Base-by-base conservation (phyloP, 2,888 invertebrate species). In the Eristalinus aeneus region DNA sequence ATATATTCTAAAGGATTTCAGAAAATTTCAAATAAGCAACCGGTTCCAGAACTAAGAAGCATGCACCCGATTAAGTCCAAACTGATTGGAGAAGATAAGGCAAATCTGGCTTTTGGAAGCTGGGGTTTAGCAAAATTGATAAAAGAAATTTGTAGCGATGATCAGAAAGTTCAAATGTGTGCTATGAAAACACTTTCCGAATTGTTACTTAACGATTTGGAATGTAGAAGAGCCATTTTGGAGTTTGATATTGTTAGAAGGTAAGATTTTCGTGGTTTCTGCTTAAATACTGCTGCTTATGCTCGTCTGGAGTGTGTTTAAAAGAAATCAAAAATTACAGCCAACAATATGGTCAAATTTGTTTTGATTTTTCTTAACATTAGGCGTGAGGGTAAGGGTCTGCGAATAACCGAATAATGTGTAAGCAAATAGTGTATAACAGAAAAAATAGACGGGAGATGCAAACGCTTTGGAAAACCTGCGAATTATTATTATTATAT, bases 181-280 rank as follows among this genome's bases (percentile, higher is more conserved):
- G 90, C 90, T 0, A 88, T 92, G 5, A 90, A 89, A 12, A 89
- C 90, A 0, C 71, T 92, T 0, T 79, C 89, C 0, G 91, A 92
- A 27, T 88, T 90, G 22, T 71, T 92, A 3, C 71, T 89, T 4
- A 91, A 92, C 88, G 90, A 91, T 0, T 53, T 90, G 2, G 88
- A 91, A 73, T 90, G 88, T 0, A 88, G 90, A 61, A 88, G 90
- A 1, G 91, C 91, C 1, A 89, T 92, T 5, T 64, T 53, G 0
- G 88, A 91, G 58, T 89, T 88, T 78, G 89, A 90, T 9, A 89
- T 92, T 16, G 90, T 91, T 0, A 88, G 90, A 82, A 90, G 89
- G 92, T 91, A 58, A 76, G 89, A 61, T 12, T 53, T 53, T n/a
- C 3, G n/a, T n/a, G n/a, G n/a, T n/a, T n/a, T n/a, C n/a, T n/a